phyloP scores from a whole-genome alignment of 2,113 vertebrate genomes.

The Trachemys scripta region DNA sequence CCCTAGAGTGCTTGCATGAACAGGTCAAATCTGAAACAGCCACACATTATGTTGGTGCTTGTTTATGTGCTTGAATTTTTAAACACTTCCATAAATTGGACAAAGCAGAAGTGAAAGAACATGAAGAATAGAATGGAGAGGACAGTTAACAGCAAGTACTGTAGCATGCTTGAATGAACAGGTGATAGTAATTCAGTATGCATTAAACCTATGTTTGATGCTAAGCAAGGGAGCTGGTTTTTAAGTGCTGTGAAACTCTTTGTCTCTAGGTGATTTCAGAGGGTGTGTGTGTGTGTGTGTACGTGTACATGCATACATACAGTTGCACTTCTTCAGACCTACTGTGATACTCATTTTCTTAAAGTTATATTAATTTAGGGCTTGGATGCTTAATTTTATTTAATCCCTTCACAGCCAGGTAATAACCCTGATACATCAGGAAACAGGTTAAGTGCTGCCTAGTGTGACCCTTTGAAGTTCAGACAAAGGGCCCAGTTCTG shows the following conservation, averaged over 20 bases:
- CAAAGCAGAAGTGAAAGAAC: neutral
- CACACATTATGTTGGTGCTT: neutral
- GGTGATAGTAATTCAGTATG: neutral
- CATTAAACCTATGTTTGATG: neutral
- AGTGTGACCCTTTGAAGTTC: neutral
- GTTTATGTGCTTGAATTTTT: neutral
- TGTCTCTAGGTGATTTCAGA: neutral
- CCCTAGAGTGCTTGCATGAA: neutral
- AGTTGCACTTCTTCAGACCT: neutral
- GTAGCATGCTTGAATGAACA: rapidly evolving
- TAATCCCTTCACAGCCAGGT: neutral
- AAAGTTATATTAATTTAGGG: neutral
- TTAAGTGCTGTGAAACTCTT: neutral
- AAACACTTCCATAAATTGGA: neutral
- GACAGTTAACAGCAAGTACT: neutral
- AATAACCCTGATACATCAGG: neutral
- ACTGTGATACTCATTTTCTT: neutral
- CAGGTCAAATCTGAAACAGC: neutral
- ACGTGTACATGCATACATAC: rapidly evolving
- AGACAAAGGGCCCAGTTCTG: neutral
- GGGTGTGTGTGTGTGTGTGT: too few relatives aligned
- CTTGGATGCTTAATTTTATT: neutral
- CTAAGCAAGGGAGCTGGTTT: neutral
- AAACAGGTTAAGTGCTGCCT: neutral
- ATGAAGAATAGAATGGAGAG: neutral